phyloP scores from a whole-genome alignment of 2,888 invertebrate species.

The Pseudolycoriella hygida region DNA sequence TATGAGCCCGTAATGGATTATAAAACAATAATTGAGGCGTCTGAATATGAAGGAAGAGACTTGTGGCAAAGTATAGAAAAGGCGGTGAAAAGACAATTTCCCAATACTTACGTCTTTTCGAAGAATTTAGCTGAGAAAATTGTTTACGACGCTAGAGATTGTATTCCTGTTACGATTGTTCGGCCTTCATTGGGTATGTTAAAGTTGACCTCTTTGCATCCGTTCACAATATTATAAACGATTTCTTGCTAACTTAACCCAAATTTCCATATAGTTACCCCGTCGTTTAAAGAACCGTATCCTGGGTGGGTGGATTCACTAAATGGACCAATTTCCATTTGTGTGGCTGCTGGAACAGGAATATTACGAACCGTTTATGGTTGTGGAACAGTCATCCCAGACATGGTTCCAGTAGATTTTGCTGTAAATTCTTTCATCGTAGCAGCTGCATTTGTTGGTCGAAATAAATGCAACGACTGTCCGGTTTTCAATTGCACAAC shows the following conservation, averaged over 20 bases:
- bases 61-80: slow-evolving; percentile 3
- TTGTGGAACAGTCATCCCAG: slow-evolving; percentile 27
- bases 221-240: too few species aligned
- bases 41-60: slow-evolving; percentile 4
- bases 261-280: too few species aligned
- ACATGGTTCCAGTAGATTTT: slow-evolving; percentile 37
- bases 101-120: slow-evolving; percentile 39
- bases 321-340: slow-evolving; percentile 33
- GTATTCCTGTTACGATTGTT: slow-evolving; percentile 33
- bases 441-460: slow-evolving; percentile 26
- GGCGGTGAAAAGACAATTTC: slow-evolving; percentile 18
- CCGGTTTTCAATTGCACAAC: slow-evolving; percentile 38
- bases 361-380: slow-evolving; percentile 33
- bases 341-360: slow-evolving; percentile 28
- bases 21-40: slow-evolving; percentile 9
- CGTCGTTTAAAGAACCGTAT: slow-evolving; percentile 12
- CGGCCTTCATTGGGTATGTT: slow-evolving; percentile 34
- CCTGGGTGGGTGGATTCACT: slow-evolving; percentile 36
- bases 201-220: too few species aligned
- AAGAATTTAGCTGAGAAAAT: slow-evolving; percentile 35
- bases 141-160: slow-evolving; percentile 25
- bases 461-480: slow-evolving; percentile 17
- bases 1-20: slow-evolving; percentile 21
- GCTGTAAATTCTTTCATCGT: slow-evolving; percentile 33
- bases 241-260: too few species aligned